phyloP scores from a whole-genome alignment of 2,797 vertebrate species.

The Galago senegalensis region DNA sequence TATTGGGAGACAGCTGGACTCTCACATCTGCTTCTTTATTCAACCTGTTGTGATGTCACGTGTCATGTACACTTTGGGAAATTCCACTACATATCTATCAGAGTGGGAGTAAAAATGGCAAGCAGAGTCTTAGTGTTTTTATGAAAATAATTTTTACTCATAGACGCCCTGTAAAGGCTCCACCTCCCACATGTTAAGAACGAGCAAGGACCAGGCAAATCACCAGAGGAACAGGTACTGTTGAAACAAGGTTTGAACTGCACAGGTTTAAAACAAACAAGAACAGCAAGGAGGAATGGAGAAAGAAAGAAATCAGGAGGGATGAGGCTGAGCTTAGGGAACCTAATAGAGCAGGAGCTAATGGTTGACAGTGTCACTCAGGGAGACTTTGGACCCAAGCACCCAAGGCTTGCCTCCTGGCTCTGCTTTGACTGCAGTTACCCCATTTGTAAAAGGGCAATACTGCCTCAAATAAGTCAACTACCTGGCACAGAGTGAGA shows the following conservation, averaged over 20 bases:
- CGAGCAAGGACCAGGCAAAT: background rate
- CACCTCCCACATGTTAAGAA: background rate
- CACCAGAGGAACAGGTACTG: background rate
- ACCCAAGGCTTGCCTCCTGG: background rate
- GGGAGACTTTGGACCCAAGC: background rate
- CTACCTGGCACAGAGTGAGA: background rate
- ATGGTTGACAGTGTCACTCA: background rate
- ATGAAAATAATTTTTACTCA: background rate
- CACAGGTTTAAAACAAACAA: background rate
- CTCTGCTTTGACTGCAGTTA: background rate
- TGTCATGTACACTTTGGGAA: background rate
- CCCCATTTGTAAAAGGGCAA: background rate
- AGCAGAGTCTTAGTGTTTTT: background rate
- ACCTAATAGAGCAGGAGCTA: background rate
- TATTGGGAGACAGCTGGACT: background rate
- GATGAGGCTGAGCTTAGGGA: background rate
- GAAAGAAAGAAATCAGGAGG: background rate
- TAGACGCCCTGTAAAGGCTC: background rate
- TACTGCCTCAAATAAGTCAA: background rate
- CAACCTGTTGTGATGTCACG: background rate
- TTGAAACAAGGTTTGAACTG: background rate
- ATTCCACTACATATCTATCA: accelerated
- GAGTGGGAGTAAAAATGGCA: background rate
- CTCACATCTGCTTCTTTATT: background rate
- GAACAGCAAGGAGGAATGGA: background rate